These are phyloP conservation scores for sheep (Ovis aries) DNA, from an alignment of 2,113 vertebrate genomes.

Conservation along the genomic window ARS-UI_Ramb_v3.0 NC_056064.1:47997501-47998000, in stretches of 20 bases:
- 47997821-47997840: neutral
- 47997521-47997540: neutral
- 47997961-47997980: neutral
- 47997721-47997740: neutral
- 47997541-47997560: neutral
- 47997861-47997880: neutral
- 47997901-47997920: neutral
- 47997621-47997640: neutral
- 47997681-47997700: neutral
- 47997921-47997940: neutral
- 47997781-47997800: rapidly evolving
- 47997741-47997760: neutral
- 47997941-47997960: rapidly evolving
- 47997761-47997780: neutral
- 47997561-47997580: neutral
- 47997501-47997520: neutral
- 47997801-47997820: neutral
- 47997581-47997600: neutral
- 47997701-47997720: neutral
- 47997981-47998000: neutral
- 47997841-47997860: neutral
- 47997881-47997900: neutral
- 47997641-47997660: rapidly evolving
- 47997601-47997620: neutral
- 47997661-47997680: neutral